Conservation (phyloP, 2,888 invertebrate species). For the Pammene fasciana region DNA sequence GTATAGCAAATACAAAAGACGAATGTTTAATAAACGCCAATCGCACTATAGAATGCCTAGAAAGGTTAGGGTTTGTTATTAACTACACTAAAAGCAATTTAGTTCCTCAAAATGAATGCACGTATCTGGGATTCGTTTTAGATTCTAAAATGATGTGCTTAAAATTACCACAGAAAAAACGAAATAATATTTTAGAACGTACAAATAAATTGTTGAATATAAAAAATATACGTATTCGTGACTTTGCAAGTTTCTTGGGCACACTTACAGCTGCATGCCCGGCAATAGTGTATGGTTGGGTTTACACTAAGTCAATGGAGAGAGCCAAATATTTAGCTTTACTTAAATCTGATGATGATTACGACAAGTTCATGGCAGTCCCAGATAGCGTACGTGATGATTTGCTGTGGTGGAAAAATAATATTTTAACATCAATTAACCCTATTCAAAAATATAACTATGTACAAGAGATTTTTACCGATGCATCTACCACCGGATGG, state of each 20-base stretch:
- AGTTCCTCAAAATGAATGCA: neutral
- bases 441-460: slow-evolving; percentile 2
- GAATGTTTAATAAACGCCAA: too few species aligned
- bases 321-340: too few species aligned
- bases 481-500: slow-evolving; percentile 9
- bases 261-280: slow-evolving; percentile 7
- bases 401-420: neutral
- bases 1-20: too few species aligned
- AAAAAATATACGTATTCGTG: neutral
- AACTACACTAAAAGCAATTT: too few species aligned
- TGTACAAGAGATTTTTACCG: too few species aligned
- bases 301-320: too few species aligned
- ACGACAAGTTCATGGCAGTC: too few species aligned
- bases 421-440: neutral
- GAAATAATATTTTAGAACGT: slow-evolving; percentile 7
- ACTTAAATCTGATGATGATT: too few species aligned
- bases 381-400: too few species aligned
- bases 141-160: neutral
- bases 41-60: too few species aligned
- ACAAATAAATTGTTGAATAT: neutral
- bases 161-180: neutral
- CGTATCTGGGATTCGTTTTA: neutral
- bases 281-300: too few species aligned
- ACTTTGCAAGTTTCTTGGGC: slow-evolving; percentile 4
- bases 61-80: too few species aligned